Evolutionary conservation across 2,113 vertebrate species (phyloP).

Genomic region (Tetraodon nigroviridis): DNA sequence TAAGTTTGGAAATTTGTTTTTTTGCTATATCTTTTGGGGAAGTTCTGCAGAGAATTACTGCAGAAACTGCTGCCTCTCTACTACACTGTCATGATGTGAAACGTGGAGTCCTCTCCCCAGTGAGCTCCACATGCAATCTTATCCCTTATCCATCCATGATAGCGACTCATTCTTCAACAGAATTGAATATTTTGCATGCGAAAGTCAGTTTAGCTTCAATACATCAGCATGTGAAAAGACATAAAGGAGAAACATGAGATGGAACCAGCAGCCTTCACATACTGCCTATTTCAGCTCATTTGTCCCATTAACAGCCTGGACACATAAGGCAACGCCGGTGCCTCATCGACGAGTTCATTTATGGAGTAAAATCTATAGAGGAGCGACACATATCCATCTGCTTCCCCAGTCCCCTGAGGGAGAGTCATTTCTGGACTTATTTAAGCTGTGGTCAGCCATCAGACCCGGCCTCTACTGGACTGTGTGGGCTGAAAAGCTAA

Average conservation of each 20-base stretch:
- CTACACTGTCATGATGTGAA: slow-evolving; percentile 44
- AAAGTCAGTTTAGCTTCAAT: slow-evolving; percentile 63
- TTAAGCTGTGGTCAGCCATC: slow-evolving; percentile 66
- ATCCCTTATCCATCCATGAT: slow-evolving; percentile 49
- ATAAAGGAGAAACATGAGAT: slow-evolving; percentile 70
- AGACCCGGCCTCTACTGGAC: slow-evolving; percentile 46
- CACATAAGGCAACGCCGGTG: slow-evolving; percentile 49
- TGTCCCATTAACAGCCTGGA: slow-evolving; percentile 68
- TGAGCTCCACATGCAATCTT: slow-evolving; percentile 54
- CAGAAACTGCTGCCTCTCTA: slow-evolving; percentile 30
- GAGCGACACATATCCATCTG: slow-evolving; percentile 70
- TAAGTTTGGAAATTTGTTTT: too few species aligned
- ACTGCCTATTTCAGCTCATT: slow-evolving; percentile 64
- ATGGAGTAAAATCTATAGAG: slow-evolving; percentile 73
- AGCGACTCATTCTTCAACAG: slow-evolving; percentile 55
- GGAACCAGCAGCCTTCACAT: slow-evolving; percentile 41
- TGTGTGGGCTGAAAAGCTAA: slow-evolving; percentile 55
- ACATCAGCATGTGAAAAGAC: slow-evolving; percentile 61
- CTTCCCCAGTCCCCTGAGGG: slow-evolving; percentile 48
- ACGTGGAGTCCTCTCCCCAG: slow-evolving; percentile 37
- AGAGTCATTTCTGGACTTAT: slow-evolving; percentile 70
- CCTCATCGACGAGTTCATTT: slow-evolving; percentile 73
- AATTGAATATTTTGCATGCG: slow-evolving; percentile 56
- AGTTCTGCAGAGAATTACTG: slow-evolving; percentile 2
- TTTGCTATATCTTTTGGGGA: too few species aligned